Evolutionary conservation across 2,113 vertebrate genomes (phyloP), one percentile per base, ranked within the genome.

Genomic region (Neodontobutis hainanensis): DNA sequence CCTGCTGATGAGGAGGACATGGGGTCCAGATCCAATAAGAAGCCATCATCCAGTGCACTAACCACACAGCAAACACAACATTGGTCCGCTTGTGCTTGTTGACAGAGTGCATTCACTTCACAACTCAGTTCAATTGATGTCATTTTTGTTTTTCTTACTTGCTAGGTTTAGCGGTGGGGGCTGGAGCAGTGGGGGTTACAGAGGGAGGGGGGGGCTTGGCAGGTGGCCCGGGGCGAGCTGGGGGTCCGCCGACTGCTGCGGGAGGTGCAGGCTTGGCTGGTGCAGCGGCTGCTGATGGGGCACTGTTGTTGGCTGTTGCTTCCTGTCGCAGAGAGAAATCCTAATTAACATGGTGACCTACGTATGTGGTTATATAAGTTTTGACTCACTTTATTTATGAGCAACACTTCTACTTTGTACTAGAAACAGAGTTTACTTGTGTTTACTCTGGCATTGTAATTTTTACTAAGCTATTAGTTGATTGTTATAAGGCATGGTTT

Each of bases 231-330:
- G 89, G 89, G 35, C 88, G 88, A 60, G 88, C 83, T 3, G 90
- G 90, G 16, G 89, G 89, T 6, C 84, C 83, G 6, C 80, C 65
- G 2, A 74, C 0, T 2, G 68, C 3, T 36, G 64, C 38, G 0
- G 82, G 76, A 35, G 80, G 68, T 0, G 75, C 74, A 1, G 78
- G 83, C 15, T 73, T 87, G 27, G 85, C 82, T n/a, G 94, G 93
- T 68, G 95, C 93, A 80, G 94, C 94, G 34, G 77, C 63, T 34
- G 80, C 64, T 62, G 91, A 93, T n/a, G 95, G 94, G 51, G 95
- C 92, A 38, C 95, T 95, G 82, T 95, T 96, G 75, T 95, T 96
- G 66, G 90, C 94, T 79, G 95, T 94, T 63, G 93, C 94, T 68
- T 94, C 97, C 94, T 96, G 87, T 48, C 0, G 3, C n/a, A 81